These are phyloP conservation scores for Edolisoma coerulescens DNA, from an alignment of 2,113 vertebrate species.

Conservation along the genomic window DNA sequence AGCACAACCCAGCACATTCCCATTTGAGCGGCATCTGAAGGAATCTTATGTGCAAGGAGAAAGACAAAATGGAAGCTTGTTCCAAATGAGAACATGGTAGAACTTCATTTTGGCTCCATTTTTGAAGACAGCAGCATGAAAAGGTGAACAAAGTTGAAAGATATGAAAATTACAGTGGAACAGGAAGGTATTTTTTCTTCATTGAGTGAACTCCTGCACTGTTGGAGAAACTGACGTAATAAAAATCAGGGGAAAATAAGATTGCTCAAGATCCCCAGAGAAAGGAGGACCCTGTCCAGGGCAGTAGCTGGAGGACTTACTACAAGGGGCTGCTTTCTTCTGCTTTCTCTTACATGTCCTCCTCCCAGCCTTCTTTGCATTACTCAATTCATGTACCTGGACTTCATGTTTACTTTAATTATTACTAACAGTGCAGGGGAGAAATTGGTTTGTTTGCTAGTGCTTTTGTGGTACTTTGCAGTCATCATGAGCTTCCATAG, in stretches of 20 bases:
- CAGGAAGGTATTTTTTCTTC: not conserved
- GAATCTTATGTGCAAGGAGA: not conserved
- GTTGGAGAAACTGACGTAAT: not conserved
- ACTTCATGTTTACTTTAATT: not conserved
- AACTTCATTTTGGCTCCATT: not conserved
- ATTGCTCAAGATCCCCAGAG: not conserved
- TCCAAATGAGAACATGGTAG: not conserved
- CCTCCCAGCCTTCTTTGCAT: not conserved
- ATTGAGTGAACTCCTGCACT: fast-evolving
- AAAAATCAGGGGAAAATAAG: not conserved
- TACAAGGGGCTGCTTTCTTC: not conserved
- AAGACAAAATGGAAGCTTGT: not conserved
- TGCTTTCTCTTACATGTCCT: not conserved
- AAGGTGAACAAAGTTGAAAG: not conserved
- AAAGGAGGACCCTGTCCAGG: not conserved
- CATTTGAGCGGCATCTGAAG: fast-evolving
- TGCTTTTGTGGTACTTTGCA: not conserved
- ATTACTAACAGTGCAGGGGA: not conserved
- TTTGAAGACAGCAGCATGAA: not conserved
- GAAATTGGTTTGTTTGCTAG: not conserved
- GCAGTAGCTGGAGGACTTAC: not conserved
- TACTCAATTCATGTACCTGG: not conserved
- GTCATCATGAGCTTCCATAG: not conserved
- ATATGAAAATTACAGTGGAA: not conserved
- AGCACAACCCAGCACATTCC: not conserved